A percentile compares a stretch with the other conserved stretches of the same genome.
These are phyloP conservation scores for Nymphicus hollandicus DNA, from an alignment of 2,113 vertebrate genomes.

Conservation along the genomic window DNA sequence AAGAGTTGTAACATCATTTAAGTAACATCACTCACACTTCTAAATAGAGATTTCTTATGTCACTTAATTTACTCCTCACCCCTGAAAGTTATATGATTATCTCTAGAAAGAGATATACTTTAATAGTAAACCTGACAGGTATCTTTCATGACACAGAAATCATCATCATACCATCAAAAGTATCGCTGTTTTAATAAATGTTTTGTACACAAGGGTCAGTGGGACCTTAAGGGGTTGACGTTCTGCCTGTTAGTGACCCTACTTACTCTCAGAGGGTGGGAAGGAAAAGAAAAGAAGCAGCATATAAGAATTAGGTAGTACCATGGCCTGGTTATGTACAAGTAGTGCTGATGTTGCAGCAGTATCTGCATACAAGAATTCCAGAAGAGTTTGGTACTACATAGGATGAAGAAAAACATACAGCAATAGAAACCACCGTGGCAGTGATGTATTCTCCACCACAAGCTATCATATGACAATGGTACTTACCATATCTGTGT, in stretches of 20 bases:
- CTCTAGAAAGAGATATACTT: neutral
- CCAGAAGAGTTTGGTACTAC: neutral
- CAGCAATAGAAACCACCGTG: neutral
- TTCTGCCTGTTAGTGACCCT: neutral
- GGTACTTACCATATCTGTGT: conserved; percentile 1
- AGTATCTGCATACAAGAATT: neutral
- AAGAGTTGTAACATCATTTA: neutral
- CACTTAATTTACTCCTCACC: neutral
- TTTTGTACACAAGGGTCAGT: neutral
- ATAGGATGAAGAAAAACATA: neutral
- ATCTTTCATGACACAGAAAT: neutral
- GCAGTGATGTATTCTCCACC: neutral
- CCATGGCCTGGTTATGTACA: neutral
- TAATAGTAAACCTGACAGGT: neutral
- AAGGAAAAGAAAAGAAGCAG: neutral
- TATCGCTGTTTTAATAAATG: neutral
- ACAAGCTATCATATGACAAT: neutral
- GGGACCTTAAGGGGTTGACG: neutral
- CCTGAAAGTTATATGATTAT: neutral
- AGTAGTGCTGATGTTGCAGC: neutral
- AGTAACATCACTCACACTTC: neutral
- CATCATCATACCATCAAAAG: neutral
- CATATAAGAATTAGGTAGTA: neutral
- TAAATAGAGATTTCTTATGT: neutral
- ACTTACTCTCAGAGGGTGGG: neutral